Conservation (phyloP, 37 sponge, comb jelly and placozoan genomes). For the Eunapius fragilis region DNA sequence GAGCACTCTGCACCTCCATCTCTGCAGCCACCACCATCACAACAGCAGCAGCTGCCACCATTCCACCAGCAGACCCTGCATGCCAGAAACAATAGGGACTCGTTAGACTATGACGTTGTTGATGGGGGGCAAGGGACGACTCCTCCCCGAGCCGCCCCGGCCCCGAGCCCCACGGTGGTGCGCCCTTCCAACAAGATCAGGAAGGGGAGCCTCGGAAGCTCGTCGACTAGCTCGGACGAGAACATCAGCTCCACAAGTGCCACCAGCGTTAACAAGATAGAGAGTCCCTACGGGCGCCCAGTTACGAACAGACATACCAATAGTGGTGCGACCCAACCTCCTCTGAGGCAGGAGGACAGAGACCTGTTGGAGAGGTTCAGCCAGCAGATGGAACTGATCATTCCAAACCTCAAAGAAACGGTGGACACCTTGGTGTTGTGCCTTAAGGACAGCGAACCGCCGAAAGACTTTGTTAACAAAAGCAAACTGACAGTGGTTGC, state of each 20-base stretch:
- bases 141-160: neutral
- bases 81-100: neutral
- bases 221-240: conserved; percentile 46
- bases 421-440: conserved; percentile 39
- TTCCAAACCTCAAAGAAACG: conserved; percentile 60
- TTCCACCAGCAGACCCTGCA: neutral
- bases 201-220: conserved; percentile 37
- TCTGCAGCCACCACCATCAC: neutral
- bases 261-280: conserved; percentile 27
- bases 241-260: neutral
- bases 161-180: neutral
- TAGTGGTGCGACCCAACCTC: conserved; percentile 38
- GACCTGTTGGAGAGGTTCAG: conserved; percentile 57
- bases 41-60: neutral
- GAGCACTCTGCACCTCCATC: conserved; percentile 8
- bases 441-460: conserved; percentile 43
- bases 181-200: conserved; percentile 3
- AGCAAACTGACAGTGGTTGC: conserved; percentile 69
- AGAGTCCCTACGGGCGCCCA: conserved; percentile 48
- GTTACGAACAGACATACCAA: neutral
- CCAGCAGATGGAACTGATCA: conserved; percentile 69
- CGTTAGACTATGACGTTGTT: conserved; percentile 31
- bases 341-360: conserved; percentile 50
- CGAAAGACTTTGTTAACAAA: conserved; percentile 74
- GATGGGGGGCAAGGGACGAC: neutral